Base-by-base conservation (phyloP, 2,797 vertebrate genomes). In the Australoheros facetus region DNA sequence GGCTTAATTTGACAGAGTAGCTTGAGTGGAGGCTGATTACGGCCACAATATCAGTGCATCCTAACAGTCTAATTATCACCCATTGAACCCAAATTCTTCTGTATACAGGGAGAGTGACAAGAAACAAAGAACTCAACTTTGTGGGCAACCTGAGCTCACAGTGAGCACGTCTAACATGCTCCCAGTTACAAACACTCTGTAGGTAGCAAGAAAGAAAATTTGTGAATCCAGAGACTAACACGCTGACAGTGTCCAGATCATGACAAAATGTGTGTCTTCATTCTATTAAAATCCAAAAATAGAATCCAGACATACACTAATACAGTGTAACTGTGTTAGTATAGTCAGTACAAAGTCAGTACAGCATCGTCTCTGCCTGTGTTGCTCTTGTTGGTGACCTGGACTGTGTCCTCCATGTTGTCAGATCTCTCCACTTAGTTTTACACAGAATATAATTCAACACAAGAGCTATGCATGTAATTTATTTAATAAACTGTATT, bases 1-100 rank as follows among this genome's bases (percentile, higher is more conserved):
- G 39, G 39, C 39, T 48, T 16, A 16, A 16, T 48, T 17, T 48
- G 14, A 17, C 5, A 66, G 9, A 4, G 10, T 30, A 51, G 64
- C 5, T 30, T 7, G 42, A 69, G 4, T 69, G 64, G 64, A 69
- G 42, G 5, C 26, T 19, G 64, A 66, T 66, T 48, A 48, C 48
- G 16, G 23, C 45, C 23, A 12, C 26, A 5, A 7, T 48, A 9
- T 51, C 19, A n/a, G 42, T 30, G 45, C 10, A 19, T 1, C 62
- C 30, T 69, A 0, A 69, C 0, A 0, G 0, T 5, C 5, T 69
- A 69, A 51, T 51, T 69, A 8, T 51, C 7, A 12, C 42, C 30
- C 1, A 51, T 8, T n/a, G 28, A 69, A 51, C 2, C 64, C 3
- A 51, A 66, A 42, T 66, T 51, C 37, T 17, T 23, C 3, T 69